Conservation (phyloP, 2,888 invertebrate genomes). For the Stenoptilia bipunctidactyla region DNA sequence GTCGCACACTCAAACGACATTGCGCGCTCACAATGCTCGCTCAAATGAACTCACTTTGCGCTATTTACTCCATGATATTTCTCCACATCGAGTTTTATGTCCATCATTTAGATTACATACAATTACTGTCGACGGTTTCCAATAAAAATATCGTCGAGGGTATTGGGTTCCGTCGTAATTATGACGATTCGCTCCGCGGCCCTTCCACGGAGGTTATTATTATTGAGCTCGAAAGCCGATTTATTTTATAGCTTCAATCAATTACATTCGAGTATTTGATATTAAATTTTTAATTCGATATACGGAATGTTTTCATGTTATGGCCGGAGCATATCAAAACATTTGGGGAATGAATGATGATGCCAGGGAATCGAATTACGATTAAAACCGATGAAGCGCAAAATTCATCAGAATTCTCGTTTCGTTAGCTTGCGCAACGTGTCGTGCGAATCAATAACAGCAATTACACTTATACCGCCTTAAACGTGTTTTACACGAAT, state of each 20-base stretch:
- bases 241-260: slow-evolving; percentile 56
- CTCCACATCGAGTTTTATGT: background rate
- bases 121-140: slow-evolving; percentile 1
- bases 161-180: slow-evolving; percentile 29
- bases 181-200: slow-evolving; percentile 38
- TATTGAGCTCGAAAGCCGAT: slow-evolving; percentile 29
- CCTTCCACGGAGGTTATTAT: slow-evolving; percentile 27
- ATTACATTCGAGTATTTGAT: slow-evolving; percentile 40
- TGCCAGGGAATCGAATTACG: slow-evolving; percentile 42
- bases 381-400: slow-evolving; percentile 54
- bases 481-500: background rate
- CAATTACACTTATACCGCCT: background rate
- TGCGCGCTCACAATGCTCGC: too few relatives aligned
- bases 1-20: too few relatives aligned
- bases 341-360: slow-evolving; percentile 30
- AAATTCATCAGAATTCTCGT: slow-evolving; percentile 47
- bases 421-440: slow-evolving; percentile 27
- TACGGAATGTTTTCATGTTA: slow-evolving; percentile 21
- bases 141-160: slow-evolving; percentile 11
- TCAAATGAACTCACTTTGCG: too few relatives aligned
- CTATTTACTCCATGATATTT: too few relatives aligned
- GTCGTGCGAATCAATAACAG: slow-evolving; percentile 7
- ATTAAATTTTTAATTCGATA: slow-evolving; percentile 47
- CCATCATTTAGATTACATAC: background rate
- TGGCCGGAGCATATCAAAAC: slow-evolving; percentile 26